Percentiles rank a stretch among this genome's conserved stretches.
Evolutionary conservation across 1,140 invertebrate genomes (phyloP).

Genomic region (Caenorhabditis latens): DNA sequence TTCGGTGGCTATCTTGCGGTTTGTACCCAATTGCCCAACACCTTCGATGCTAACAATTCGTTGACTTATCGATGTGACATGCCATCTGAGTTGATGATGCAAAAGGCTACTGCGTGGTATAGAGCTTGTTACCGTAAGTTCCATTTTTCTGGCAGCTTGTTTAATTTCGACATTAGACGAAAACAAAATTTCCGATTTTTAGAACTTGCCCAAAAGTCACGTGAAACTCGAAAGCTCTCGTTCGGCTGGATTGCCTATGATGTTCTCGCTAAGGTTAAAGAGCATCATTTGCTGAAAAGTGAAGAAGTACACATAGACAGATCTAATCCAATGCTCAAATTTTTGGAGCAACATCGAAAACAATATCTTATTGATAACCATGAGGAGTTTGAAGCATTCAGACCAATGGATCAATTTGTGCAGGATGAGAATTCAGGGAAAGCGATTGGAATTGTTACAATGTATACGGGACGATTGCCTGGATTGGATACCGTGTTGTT

Average conservation of each 20-base stretch:
- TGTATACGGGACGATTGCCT: not conserved
- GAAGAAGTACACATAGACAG: not conserved
- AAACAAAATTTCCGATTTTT: no score
- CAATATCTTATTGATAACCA: constrained; percentile 24
- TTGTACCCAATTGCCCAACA: not conserved
- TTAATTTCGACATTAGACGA: not conserved
- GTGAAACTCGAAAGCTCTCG: constrained; percentile 49
- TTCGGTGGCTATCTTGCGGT: constrained; percentile 36
- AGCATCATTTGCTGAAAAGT: not conserved
- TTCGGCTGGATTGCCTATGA: constrained; percentile 58
- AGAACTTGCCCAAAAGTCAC: constrained; percentile 1
- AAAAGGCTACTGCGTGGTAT: constrained; percentile 63
- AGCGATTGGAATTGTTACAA: not conserved
- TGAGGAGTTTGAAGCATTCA: constrained; percentile 12
- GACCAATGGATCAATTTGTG: not conserved
- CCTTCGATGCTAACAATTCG: constrained; percentile 10
- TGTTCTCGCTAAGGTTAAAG: constrained; percentile 50
- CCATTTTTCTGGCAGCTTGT: not conserved
- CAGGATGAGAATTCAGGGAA: not conserved
- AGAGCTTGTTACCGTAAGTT: constrained; percentile 50
- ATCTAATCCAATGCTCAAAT: not conserved
- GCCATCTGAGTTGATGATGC: constrained; percentile 16
- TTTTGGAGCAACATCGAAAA: constrained; percentile 31
- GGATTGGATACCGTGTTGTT: constrained; percentile 15
- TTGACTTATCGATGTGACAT: not conserved